Percentiles rank a stretch among this genome's conserved stretches.
Evolutionary conservation across 2,888 invertebrate genomes (phyloP).

Genomic region (Pristionchus maxplancki): DNA sequence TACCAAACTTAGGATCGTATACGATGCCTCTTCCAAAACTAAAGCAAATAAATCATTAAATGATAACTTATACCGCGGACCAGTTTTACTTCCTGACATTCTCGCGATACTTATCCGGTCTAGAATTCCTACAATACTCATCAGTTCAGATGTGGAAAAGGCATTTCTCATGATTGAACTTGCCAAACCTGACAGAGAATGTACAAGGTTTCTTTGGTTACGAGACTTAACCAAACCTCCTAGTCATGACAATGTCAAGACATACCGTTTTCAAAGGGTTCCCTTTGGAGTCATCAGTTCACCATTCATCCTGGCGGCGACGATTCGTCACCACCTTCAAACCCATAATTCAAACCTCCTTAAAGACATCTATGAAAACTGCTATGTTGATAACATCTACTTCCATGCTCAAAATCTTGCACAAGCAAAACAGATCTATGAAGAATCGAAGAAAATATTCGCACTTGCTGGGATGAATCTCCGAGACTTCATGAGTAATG

Average conservation of each 20-base stretch:
- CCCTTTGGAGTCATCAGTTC: slow-evolving; percentile 50
- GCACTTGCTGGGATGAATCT: slow-evolving; percentile 45
- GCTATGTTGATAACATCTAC: slow-evolving; percentile 55
- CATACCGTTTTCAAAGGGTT: slow-evolving; percentile 46
- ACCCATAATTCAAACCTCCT: not conserved
- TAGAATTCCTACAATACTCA: slow-evolving; percentile 42
- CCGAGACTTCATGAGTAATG: slow-evolving; percentile 53
- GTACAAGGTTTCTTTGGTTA: slow-evolving; percentile 49
- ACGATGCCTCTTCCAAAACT: slow-evolving; percentile 55
- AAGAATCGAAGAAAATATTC: not conserved
- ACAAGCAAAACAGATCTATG: slow-evolving; percentile 50
- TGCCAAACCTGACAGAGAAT: slow-evolving; percentile 52
- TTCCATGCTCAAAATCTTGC: not conserved
- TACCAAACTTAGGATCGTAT: slow-evolving; percentile 56
- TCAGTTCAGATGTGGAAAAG: slow-evolving; percentile 59
- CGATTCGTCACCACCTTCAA: slow-evolving; percentile 39
- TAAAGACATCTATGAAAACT: not conserved
- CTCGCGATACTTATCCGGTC: slow-evolving; percentile 53
- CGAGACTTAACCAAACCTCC: slow-evolving; percentile 35
- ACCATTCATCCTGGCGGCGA: slow-evolving; percentile 50
- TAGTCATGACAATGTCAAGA: slow-evolving; percentile 19
- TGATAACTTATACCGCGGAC: slow-evolving; percentile 55
- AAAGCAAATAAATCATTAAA: slow-evolving; percentile 49
- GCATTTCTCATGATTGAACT: slow-evolving; percentile 58
- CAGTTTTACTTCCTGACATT: slow-evolving; percentile 52